These are phyloP conservation scores for Gandaritis pyraliata DNA, from an alignment of 2,888 invertebrate genomes.

Conservation along the genomic window DNA sequence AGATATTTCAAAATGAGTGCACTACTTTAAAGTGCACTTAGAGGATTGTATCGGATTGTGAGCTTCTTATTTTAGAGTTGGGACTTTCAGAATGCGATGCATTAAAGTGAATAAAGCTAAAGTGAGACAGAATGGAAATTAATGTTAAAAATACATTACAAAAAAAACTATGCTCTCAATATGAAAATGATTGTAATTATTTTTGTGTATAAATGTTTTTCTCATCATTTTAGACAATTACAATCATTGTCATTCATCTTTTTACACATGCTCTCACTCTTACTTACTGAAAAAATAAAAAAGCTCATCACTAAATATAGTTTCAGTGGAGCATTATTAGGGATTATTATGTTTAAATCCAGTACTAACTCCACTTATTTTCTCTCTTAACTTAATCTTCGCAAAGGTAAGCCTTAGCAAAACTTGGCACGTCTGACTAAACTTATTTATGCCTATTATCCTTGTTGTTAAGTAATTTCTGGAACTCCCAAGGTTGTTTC, in stretches of 20 bases:
- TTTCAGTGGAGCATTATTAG: neutral
- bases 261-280: too few species aligned
- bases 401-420: constrained; percentile 12
- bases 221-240: too few species aligned
- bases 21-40: constrained; percentile 32
- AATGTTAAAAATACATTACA: constrained; percentile 11
- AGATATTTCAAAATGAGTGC: constrained; percentile 30
- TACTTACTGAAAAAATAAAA: too few species aligned
- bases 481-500: constrained; percentile 40
- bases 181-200: too few species aligned
- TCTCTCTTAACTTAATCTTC: constrained; percentile 8
- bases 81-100: constrained; percentile 23
- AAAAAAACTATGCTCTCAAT: neutral
- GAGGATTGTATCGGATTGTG: constrained; percentile 32
- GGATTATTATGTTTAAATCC: neutral
- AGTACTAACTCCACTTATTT: constrained; percentile 2
- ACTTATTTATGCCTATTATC: constrained; percentile 41
- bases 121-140: constrained; percentile 19
- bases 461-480: constrained; percentile 44
- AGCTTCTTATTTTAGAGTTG: constrained; percentile 25
- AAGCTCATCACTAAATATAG: too few species aligned
- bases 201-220: too few species aligned
- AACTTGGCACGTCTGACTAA: constrained; percentile 28
- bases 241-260: too few species aligned
- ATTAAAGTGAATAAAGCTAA: constrained; percentile 25